These are phyloP conservation scores for Bubalus kerabau DNA, from an alignment of 2,113 vertebrate species.

Conservation along the genomic window DNA sequence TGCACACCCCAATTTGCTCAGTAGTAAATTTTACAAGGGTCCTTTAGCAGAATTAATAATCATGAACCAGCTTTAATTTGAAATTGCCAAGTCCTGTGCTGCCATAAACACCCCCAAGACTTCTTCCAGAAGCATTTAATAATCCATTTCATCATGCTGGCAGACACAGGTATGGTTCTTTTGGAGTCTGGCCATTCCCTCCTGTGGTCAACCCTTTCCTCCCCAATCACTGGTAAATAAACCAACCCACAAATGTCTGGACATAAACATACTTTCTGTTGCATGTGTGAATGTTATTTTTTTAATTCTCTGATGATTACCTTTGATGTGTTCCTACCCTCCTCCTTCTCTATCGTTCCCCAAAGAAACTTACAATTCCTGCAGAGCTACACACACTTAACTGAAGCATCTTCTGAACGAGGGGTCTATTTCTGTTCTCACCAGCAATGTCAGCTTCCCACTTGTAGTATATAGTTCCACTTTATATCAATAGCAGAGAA, in stretches of 20 bases:
- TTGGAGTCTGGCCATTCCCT: not conserved
- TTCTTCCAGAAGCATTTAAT: constrained; percentile 57
- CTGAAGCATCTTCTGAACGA: not conserved
- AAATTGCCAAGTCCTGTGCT: constrained; percentile 46
- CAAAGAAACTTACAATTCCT: not conserved
- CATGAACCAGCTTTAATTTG: constrained; percentile 56
- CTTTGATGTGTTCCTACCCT: not conserved
- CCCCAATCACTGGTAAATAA: not conserved
- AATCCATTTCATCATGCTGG: constrained; percentile 42
- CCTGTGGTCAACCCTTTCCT: not conserved
- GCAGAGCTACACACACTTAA: not conserved
- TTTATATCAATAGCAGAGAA: not conserved
- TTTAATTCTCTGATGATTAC: not conserved
- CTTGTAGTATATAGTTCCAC: rapidly evolving
- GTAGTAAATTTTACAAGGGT: constrained; percentile 60
- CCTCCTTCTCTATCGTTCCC: not conserved
- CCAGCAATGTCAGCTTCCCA: not conserved
- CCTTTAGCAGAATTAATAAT: constrained; percentile 54
- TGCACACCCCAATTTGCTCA: constrained; percentile 34
- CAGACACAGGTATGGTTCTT: constrained; percentile 24
- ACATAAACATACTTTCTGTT: not conserved
- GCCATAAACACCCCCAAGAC: constrained; percentile 67
- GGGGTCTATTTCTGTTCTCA: not conserved
- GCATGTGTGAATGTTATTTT: not conserved
- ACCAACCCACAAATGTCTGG: not conserved